These are phyloP conservation scores for Cyphomyrus discorhynchus DNA, from an alignment of 2,113 vertebrate species.

Conservation along the genomic window DNA sequence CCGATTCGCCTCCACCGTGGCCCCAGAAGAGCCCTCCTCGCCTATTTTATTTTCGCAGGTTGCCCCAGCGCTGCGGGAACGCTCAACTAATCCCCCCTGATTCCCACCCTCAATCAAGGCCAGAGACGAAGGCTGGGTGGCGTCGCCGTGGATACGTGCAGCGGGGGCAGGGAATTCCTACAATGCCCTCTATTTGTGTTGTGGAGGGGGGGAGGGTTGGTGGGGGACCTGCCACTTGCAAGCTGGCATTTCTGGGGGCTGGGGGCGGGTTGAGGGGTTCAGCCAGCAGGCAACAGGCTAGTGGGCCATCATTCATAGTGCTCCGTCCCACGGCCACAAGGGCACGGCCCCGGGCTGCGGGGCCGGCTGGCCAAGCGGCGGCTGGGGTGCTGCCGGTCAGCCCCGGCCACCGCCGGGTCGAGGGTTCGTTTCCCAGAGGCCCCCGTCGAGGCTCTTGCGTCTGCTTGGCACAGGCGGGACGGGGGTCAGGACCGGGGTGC, in stretches of 20 bases:
- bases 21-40: background rate
- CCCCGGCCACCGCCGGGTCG: background rate
- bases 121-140: constrained; percentile 54
- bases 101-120: constrained; percentile 45
- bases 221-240: background rate
- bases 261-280: background rate
- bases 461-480: background rate
- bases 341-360: background rate
- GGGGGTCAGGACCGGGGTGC: background rate
- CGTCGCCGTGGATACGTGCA: constrained; percentile 62
- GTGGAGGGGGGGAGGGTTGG: background rate
- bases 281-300: constrained; percentile 10
- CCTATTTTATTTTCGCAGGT: constrained; percentile 13
- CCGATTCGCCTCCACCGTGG: constrained; percentile 1
- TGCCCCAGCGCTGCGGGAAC: constrained; percentile 9
- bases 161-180: constrained; percentile 63
- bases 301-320: background rate
- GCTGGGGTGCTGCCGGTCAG: background rate
- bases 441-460: background rate
- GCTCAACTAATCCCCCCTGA: constrained; percentile 54
- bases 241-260: background rate
- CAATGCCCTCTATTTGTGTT: constrained; percentile 52
- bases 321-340: background rate
- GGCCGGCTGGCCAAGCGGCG: background rate
- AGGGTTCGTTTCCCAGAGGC: constrained; percentile 2